phyloP scores from a whole-genome alignment of 2,113 vertebrate genomes.

The Cheilinus undulatus region DNA sequence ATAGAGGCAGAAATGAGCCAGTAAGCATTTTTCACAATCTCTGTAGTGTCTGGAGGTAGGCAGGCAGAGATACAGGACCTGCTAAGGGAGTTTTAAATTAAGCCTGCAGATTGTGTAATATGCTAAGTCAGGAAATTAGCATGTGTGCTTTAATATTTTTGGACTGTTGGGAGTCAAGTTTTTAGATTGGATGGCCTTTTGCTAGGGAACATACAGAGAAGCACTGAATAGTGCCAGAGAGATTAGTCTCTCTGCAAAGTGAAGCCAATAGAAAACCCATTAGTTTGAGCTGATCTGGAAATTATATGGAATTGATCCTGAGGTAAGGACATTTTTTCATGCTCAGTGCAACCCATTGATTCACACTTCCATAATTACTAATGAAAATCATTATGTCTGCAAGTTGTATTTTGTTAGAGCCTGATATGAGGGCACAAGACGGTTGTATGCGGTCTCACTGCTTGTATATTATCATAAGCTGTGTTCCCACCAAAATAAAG shows the following conservation, averaged over 20 bases:
- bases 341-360: constrained; percentile 79
- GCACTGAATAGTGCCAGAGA: constrained; percentile 61
- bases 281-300: constrained; percentile 82
- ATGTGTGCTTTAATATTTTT: constrained; percentile 78
- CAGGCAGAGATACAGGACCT: constrained; percentile 60
- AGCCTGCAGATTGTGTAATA: constrained; percentile 72
- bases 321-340: constrained; percentile 76
- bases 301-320: constrained; percentile 82
- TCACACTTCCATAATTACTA: constrained; percentile 77
- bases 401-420: constrained; percentile 72
- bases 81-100: constrained; percentile 76
- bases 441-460: constrained; percentile 21
- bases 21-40: constrained; percentile 69
- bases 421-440: constrained; percentile 35
- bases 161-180: constrained; percentile 69
- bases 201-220: constrained; percentile 62
- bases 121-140: constrained; percentile 75
- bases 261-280: constrained; percentile 81
- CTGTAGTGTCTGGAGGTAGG: constrained; percentile 67
- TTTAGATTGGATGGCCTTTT: constrained; percentile 72
- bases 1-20: constrained; percentile 45
- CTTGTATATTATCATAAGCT: not conserved
- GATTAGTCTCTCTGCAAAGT: constrained; percentile 65
- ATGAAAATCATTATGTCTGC: constrained; percentile 79
- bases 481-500: not conserved